Conservation (phyloP, 2,888 invertebrate species). For the Megamerina dolium region DNA sequence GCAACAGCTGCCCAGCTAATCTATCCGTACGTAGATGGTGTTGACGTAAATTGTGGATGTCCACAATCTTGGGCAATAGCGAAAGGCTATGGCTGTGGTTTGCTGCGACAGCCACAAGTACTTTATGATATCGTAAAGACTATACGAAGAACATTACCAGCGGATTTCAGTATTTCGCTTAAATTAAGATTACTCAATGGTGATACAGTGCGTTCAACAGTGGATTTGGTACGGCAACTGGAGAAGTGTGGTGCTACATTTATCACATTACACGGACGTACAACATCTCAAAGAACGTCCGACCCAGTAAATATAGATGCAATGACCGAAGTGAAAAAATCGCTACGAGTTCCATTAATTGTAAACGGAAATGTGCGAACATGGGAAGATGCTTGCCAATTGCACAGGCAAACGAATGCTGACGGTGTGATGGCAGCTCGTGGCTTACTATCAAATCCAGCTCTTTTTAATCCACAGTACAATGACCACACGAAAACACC, state of each 20-base stretch:
- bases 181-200: slow-evolving; percentile 70
- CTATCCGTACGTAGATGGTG: slow-evolving; percentile 79
- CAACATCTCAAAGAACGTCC: slow-evolving; percentile 68
- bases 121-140: slow-evolving; percentile 75
- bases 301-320: slow-evolving; percentile 66
- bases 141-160: slow-evolving; percentile 65
- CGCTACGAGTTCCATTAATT: slow-evolving; percentile 72
- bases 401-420: slow-evolving; percentile 64
- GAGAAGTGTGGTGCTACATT: slow-evolving; percentile 85
- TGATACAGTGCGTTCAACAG: slow-evolving; percentile 55
- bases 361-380: slow-evolving; percentile 87
- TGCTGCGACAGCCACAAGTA: slow-evolving; percentile 76
- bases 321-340: slow-evolving; percentile 60
- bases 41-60: slow-evolving; percentile 96
- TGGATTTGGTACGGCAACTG: slow-evolving; percentile 71
- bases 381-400: slow-evolving; percentile 62
- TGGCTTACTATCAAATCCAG: slow-evolving; percentile 85
- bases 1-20: slow-evolving; percentile 78
- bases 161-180: slow-evolving; percentile 76
- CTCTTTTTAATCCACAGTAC: slow-evolving; percentile 60
- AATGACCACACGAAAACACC: slow-evolving; percentile 56
- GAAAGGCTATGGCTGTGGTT: slow-evolving; percentile 81
- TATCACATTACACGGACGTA: slow-evolving; percentile 87
- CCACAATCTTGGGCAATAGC: slow-evolving; percentile 93
- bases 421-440: slow-evolving; percentile 89